Conservation (phyloP, 2,888 invertebrate species). For the Sicus ferrugineus region DNA sequence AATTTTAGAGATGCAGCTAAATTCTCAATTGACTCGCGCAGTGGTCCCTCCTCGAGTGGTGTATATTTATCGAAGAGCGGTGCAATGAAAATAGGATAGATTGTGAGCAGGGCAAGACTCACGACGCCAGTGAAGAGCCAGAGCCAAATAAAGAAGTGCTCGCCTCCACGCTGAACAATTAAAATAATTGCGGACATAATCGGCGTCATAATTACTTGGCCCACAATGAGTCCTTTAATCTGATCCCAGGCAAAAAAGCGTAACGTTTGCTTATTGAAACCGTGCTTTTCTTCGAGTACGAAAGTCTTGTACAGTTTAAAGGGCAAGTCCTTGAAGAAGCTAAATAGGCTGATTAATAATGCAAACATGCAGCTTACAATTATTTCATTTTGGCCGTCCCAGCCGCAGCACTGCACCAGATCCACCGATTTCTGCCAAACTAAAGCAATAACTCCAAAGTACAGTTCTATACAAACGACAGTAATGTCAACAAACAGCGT, state of each 20-base stretch:
- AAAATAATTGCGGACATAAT: constrained; percentile 81
- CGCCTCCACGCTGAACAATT: constrained; percentile 88
- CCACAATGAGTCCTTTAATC: constrained; percentile 82
- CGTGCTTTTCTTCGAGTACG: constrained; percentile 93
- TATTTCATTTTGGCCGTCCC: constrained; percentile 74
- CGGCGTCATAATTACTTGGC: constrained; percentile 79
- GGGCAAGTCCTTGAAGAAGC: constrained; percentile 77
- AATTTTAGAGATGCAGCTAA: constrained; percentile 87
- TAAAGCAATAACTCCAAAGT: constrained; percentile 68
- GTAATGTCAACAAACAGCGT: constrained; percentile 76
- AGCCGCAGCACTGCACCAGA: constrained; percentile 67
- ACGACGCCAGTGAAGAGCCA: constrained; percentile 89
- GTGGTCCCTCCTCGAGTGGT: constrained; percentile 89
- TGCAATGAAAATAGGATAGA: constrained; percentile 95
- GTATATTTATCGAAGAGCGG: constrained; percentile 98
- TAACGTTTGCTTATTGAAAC: constrained; percentile 96
- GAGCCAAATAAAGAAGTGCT: constrained; percentile 95
- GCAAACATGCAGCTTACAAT: constrained; percentile 82
- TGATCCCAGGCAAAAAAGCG: constrained; percentile 93
- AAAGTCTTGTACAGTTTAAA: constrained; percentile 89
- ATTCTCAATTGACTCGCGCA: constrained; percentile 86
- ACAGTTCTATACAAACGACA: constrained; percentile 75
- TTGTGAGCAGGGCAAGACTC: constrained; percentile 81
- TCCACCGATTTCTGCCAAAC: constrained; percentile 77
- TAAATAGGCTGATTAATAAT: constrained; percentile 74